Evolutionary conservation across 2,888 invertebrate genomes (phyloP), one percentile per base, ranked within the genome.

Genomic region (Chaitophorus viminalis): DNA sequence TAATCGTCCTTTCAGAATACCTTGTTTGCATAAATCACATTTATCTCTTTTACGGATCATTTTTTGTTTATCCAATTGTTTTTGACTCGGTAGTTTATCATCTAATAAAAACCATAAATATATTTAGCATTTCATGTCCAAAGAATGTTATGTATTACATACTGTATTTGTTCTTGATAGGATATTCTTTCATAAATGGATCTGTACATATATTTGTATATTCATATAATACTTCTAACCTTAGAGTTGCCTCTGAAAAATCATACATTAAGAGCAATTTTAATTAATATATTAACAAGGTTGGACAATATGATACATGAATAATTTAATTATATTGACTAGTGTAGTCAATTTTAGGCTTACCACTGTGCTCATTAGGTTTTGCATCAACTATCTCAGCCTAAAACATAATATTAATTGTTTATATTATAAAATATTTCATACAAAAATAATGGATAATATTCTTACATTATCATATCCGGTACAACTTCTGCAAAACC

Each of bases 21-120:
- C 74, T 65, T 25, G 81, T 60, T 81, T 87, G n/a, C 87, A 87
- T 4, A 81, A 5, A 72, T 1, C 31, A 87, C 87, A 87, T 60
- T 25, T 87, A 18, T 87, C 87, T 9, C n/a, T 79, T 39, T 87
- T 87, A 5, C 81, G 87, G 9, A 65, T 52, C 70, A 87, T 54
- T 70, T 86, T 86, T 21, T 11, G n/a, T 25, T 79, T 79, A 72
- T 86, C 78, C 3, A 86, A 54, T 29, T 86, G 86, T 54, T 70
- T 86, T 39, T 46, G 39, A 2, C 25, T n/a, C 31, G 74, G 54
- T 39, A 46, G 87, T 65, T 87, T 87, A 6, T 29, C 65, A 65
- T 87, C 87, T 87, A 39, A 46, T 36, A 81, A 81, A 60, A 81
- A 65, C 33, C 0, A n/a, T 33, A 0, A 77, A 75, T 1, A n/a